Base-by-base conservation (phyloP, 2,113 vertebrate genomes). In the Mesembrinibis cayennensis region DNA sequence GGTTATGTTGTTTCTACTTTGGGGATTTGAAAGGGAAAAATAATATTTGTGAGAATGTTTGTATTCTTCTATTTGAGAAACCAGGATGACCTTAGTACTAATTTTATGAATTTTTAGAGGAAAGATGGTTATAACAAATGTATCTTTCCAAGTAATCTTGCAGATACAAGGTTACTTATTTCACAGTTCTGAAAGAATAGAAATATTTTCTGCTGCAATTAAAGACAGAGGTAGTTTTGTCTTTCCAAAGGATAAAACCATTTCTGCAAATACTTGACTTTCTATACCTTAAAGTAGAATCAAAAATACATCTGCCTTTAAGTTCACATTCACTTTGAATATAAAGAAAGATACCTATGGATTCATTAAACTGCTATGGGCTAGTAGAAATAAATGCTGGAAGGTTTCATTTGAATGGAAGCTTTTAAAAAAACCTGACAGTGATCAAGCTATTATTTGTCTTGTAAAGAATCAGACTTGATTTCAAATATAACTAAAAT, bases 401-500 rank as follows among this genome's bases (percentile, higher is more conserved):
- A 72, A 87, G 13, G 4, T 77, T 72, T 89, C 2, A 2, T 65
- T 62, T 22, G 15, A 95, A 61, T 81, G 44, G 79, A 81, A 85
- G 8, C 13, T 80, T 59, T 74, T 21, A 50, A 88, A 73, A 80
- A 44, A 42, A 32, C 4, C 13, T 56, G 10, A 34, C 73, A 81
- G 44, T 65, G 62, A 79, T 86, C 34, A 93, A 81, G 9, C 79
- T 95, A 36, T 47, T 94, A 34, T 71, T 79, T 70, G 23, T 91
- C 63, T 94, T 38, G 40, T 70, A 59, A 93, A 69, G 50, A 89
- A 85, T 83, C 80, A 45, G 61, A 56, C 55, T 86, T 93, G 6
- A 62, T 93, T 78, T 91, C 50, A 95, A 96, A 89, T 93, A 53
- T 56, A 90, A 81, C n/a, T 95, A 81, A 94, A 95, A 94, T 58